Percentiles rank a stretch among this genome's conserved stretches.
Conservation (phyloP, 2,797 vertebrate species). For the Onychomys torridus region DNA sequence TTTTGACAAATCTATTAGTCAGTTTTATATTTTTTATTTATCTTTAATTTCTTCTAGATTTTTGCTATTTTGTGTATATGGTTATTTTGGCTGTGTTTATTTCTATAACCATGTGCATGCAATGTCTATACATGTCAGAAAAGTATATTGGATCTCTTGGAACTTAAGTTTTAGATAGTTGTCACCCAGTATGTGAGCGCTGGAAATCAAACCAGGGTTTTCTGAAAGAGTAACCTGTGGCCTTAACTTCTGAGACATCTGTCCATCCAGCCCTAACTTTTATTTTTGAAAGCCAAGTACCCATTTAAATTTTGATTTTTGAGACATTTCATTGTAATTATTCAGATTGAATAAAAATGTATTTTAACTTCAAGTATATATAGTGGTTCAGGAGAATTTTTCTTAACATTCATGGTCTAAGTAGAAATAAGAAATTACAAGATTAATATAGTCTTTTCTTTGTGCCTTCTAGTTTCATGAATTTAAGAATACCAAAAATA, state of each 20-base stretch:
- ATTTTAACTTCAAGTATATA: not conserved
- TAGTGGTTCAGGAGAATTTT: not conserved
- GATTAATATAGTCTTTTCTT: not conserved
- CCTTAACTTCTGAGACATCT: not conserved
- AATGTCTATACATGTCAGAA: not conserved
- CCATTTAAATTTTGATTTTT: not conserved
- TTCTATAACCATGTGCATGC: not conserved
- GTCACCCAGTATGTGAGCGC: not conserved
- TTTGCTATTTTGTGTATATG: not conserved
- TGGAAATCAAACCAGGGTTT: not conserved
- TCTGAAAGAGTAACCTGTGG: not conserved
- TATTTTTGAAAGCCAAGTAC: conserved; percentile 59
- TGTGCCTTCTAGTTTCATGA: not conserved
- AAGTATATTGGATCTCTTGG: not conserved
- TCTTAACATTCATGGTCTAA: not conserved
- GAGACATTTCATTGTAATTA: not conserved
- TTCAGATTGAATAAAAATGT: conserved; percentile 16
- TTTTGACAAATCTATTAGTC: not conserved
- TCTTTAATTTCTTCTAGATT: not conserved
- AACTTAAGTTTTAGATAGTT: not conserved
- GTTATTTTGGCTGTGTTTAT: not conserved
- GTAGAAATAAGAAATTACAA: conserved; percentile 8
- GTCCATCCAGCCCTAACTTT: not conserved
- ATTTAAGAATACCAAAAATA: not conserved
- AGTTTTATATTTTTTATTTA: not conserved